phyloP scores from a whole-genome alignment of 1,140 invertebrate genomes.

The Zaprionus ghesquierei region DNA sequence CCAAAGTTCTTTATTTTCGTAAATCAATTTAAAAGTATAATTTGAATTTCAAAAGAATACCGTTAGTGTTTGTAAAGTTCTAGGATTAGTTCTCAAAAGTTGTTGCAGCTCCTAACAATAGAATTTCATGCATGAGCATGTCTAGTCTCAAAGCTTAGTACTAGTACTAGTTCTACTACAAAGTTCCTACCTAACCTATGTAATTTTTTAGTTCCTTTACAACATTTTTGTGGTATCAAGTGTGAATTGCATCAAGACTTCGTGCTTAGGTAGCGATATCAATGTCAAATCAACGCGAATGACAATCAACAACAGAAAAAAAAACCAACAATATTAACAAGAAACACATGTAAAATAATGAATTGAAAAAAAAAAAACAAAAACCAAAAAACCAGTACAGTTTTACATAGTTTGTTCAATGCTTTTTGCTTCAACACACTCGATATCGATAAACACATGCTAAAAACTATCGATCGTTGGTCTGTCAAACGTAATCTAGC shows the following conservation, averaged over 20 bases:
- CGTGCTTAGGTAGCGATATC: not conserved
- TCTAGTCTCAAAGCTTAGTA: constrained; percentile 26
- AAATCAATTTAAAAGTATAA: not conserved
- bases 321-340: constrained; percentile 12
- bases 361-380: constrained; percentile 6
- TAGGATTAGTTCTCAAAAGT: not conserved
- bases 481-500: constrained; percentile 17
- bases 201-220: not conserved
- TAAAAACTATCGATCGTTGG: constrained; percentile 10
- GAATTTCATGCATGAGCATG: constrained; percentile 39
- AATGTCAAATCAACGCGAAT: constrained; percentile 17
- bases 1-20: not conserved
- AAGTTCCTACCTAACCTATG: not conserved
- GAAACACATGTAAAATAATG: constrained; percentile 18
- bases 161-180: constrained; percentile 10
- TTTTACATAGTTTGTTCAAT: constrained; percentile 39
- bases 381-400: not conserved
- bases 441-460: constrained; percentile 16
- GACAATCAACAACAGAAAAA: constrained; percentile 12
- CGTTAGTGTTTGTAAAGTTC: not conserved
- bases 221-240: not conserved
- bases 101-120: not conserved
- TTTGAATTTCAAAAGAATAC: not conserved
- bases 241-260: constrained; percentile 45
- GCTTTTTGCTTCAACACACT: constrained; percentile 44